Conservation (phyloP, 2,888 invertebrate species). For the Hymenopus coronatus region DNA sequence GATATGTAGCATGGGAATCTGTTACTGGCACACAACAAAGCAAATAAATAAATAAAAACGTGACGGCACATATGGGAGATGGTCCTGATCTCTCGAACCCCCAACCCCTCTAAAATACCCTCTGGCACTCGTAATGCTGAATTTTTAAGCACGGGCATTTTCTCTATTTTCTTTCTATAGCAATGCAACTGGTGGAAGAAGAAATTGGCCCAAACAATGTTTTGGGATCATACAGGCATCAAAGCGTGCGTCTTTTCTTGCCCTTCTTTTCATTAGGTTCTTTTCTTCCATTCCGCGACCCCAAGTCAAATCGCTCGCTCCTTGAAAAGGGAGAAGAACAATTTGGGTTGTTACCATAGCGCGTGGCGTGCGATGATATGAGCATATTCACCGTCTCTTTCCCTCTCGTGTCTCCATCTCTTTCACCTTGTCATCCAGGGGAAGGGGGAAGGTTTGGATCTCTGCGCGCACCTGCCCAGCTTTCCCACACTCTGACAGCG, state of each 20-base stretch:
- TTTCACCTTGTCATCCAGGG: not conserved
- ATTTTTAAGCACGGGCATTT: no score
- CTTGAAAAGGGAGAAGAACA: not conserved
- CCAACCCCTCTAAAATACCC: no score
- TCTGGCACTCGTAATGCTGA: no score
- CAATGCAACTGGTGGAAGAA: not conserved
- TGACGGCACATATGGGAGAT: no score
- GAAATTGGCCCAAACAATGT: not conserved
- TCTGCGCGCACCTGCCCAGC: conserved; percentile 3
- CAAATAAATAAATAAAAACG: no score
- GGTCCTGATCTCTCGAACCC: no score
- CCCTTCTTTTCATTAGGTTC: not conserved
- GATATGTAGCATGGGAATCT: no score
- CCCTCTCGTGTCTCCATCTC: not conserved
- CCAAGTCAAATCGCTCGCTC: not conserved
- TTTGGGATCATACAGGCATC: not conserved
- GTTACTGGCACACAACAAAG: no score
- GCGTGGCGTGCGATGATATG: not conserved
- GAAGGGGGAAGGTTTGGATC: not conserved
- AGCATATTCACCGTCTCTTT: not conserved
- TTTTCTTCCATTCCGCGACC: not conserved
- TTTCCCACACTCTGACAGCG: conserved; percentile 14
- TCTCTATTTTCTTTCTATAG: not conserved
- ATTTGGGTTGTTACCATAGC: not conserved
- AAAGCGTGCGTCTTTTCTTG: not conserved